Conservation (phyloP, 2,797 vertebrate genomes). For the Odontamblyopus rebecca region DNA sequence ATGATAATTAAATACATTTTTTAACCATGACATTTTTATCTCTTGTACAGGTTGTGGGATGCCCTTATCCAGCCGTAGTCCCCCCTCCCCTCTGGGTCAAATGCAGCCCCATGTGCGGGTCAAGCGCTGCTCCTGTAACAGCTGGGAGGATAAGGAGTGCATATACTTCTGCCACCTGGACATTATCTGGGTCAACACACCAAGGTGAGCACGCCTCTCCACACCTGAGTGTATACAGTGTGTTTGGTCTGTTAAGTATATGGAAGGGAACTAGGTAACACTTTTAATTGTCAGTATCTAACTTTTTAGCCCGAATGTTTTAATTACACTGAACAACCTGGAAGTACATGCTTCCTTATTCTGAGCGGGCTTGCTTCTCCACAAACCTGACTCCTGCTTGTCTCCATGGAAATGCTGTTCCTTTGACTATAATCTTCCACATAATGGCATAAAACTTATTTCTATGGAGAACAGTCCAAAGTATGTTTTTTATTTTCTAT, state of each 20-base stretch:
- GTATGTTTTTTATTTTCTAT: too few relatives aligned
- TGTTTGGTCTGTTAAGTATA: neutral
- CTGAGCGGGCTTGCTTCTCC: too few relatives aligned
- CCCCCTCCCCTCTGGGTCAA: conserved; percentile 16
- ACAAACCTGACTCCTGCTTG: too few relatives aligned
- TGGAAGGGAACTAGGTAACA: too few relatives aligned
- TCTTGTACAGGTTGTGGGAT: conserved; percentile 75
- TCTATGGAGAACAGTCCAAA: too few relatives aligned
- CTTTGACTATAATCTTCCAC: too few relatives aligned
- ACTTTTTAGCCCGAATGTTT: too few relatives aligned
- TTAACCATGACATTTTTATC: conserved; percentile 21
- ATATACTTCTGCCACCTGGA: conserved; percentile 97
- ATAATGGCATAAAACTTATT: too few relatives aligned
- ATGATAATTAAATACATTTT: neutral
- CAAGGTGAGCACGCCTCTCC: conserved; percentile 78
- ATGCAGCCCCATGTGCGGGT: conserved; percentile 64
- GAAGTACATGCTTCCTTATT: too few relatives aligned
- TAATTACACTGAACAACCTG: too few relatives aligned
- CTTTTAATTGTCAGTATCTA: too few relatives aligned
- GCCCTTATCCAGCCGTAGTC: conserved; percentile 47
- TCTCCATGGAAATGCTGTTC: too few relatives aligned
- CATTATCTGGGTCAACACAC: conserved; percentile 96
- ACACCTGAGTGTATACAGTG: neutral
- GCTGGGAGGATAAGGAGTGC: conserved; percentile 92
- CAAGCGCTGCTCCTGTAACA: conserved; percentile 91